Evolutionary conservation across 2,797 vertebrate species (phyloP).

Genomic region (Taeniopygia guttata): DNA sequence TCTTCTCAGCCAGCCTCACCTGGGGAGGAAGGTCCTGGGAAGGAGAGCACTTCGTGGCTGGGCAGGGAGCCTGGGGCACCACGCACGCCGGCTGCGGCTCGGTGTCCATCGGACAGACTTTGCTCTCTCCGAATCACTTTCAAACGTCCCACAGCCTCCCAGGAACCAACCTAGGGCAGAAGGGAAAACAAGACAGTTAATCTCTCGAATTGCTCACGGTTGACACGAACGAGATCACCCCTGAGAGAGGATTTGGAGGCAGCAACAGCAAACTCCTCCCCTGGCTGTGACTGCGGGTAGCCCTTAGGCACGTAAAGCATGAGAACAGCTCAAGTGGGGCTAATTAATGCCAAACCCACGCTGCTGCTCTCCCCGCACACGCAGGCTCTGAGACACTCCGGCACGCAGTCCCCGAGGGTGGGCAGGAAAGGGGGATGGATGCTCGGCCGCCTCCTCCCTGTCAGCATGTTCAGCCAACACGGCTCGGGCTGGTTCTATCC

Average conservation of each 20-base stretch:
- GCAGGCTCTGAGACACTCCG: not conserved
- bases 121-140: conserved; percentile 45
- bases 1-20: conserved; percentile 86
- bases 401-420: not conserved
- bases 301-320: conserved; percentile 62
- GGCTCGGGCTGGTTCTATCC: not conserved
- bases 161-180: conserved; percentile 49
- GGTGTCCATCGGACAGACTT: conserved; percentile 80
- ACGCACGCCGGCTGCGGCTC: conserved; percentile 63
- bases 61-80: conserved; percentile 63
- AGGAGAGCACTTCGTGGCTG: conserved; percentile 58
- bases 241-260: conserved; percentile 54
- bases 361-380: conserved; percentile 2
- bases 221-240: conserved; percentile 57
- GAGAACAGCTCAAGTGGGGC: conserved; percentile 34
- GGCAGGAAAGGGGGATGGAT: not conserved
- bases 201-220: conserved; percentile 52
- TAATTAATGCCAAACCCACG: conserved; percentile 63
- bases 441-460: not conserved
- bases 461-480: not conserved
- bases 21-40: conserved; percentile 78
- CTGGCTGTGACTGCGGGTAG: conserved; percentile 46
- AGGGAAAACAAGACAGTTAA: conserved; percentile 45
- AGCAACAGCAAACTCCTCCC: conserved; percentile 56
- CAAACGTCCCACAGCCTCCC: conserved; percentile 38